Conservation (phyloP, 2,113 vertebrate species). For the Eublepharis macularius region DNA sequence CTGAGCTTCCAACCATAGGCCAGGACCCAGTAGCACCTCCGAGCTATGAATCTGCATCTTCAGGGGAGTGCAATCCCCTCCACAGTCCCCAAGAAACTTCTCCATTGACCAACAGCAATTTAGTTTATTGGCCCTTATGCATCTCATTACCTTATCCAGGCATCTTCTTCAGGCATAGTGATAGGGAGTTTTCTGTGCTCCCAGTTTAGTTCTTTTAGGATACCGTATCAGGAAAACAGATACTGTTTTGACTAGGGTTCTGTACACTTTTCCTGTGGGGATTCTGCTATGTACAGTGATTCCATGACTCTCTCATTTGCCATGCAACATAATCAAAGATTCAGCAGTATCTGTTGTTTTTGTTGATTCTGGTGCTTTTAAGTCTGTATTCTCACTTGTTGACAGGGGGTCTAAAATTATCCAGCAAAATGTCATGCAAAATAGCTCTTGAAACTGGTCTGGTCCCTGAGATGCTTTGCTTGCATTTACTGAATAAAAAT, state of each 20-base stretch:
- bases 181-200: not conserved
- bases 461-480: not conserved
- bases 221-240: not conserved
- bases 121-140: no score
- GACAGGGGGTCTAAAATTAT: not conserved
- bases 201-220: not conserved
- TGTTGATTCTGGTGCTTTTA: not conserved
- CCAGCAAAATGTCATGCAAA: not conserved
- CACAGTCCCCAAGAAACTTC: no score
- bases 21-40: no score
- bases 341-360: not conserved
- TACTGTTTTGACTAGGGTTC: not conserved
- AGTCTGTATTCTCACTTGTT: not conserved
- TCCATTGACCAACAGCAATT: no score
- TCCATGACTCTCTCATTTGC: not conserved
- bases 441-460: not conserved
- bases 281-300: not conserved
- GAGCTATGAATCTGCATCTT: no score
- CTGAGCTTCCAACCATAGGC: no score
- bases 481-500: constrained; percentile 2
- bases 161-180: no score
- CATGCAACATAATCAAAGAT: not conserved
- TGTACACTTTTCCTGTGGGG: not conserved
- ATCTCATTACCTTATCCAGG: no score
- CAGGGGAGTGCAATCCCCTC: no score